Evolutionary conservation across 2,888 invertebrate genomes (phyloP).

Genomic region (Drosophila testacea): DNA sequence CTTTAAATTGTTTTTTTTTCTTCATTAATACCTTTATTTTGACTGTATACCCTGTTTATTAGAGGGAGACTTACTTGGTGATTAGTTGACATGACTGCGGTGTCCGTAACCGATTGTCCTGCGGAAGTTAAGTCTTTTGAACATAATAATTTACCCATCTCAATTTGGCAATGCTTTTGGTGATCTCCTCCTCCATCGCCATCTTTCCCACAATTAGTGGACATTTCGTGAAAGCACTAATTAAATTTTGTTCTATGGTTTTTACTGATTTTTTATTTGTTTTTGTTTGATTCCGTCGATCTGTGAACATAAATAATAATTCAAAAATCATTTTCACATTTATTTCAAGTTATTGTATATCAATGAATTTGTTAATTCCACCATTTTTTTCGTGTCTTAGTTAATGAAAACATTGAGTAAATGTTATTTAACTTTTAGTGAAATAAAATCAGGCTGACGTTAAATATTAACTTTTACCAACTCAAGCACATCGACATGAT

Average conservation of each 20-base stretch:
- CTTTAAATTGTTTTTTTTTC: no score
- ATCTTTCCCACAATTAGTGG: slow-evolving; percentile 65
- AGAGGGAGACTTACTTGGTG: slow-evolving; percentile 46
- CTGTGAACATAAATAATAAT: slow-evolving; percentile 23
- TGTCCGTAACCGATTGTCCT: slow-evolving; percentile 26
- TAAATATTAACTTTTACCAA: no score
- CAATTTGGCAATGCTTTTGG: slow-evolving; percentile 61
- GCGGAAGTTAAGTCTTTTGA: slow-evolving; percentile 40
- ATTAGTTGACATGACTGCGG: slow-evolving; percentile 37
- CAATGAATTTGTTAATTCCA: no score
- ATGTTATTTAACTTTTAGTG: no score
- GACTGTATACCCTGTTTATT: no score
- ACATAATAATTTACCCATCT: slow-evolving; percentile 61
- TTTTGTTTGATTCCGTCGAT: slow-evolving; percentile 4
- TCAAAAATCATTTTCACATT: no score
- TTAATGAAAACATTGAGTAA: no score
- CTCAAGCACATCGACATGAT: no score
- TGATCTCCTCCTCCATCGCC: slow-evolving; percentile 60
- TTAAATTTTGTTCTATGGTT: slow-evolving; percentile 9
- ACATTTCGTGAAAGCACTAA: slow-evolving; percentile 50
- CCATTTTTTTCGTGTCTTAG: no score
- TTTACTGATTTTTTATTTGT: slow-evolving; percentile 1
- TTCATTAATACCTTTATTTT: no score
- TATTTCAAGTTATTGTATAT: no score
- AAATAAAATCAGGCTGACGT: no score